These are phyloP conservation scores for Potorous gilbertii DNA, from an alignment of 2,797 vertebrate genomes.

Conservation along the genomic window DNA sequence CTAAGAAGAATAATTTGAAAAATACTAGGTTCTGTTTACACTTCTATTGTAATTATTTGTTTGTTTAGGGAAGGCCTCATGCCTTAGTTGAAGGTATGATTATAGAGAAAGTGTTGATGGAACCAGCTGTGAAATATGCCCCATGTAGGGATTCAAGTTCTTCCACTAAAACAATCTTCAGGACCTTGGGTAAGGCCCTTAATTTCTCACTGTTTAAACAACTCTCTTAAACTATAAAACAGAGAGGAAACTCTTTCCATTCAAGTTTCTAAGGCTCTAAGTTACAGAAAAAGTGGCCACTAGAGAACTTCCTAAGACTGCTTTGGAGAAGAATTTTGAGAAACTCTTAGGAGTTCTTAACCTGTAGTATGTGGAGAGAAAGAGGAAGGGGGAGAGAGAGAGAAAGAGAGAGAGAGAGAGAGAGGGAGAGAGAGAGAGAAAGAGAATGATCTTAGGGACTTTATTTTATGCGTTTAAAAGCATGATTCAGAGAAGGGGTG, in stretches of 20 bases:
- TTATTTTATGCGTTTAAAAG: too few species aligned
- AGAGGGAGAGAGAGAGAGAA: too few species aligned
- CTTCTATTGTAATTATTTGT: slow-evolving; percentile 25
- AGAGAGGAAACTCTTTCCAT: background rate
- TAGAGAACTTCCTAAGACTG: too few species aligned
- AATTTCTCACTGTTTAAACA: background rate
- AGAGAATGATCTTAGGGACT: too few species aligned
- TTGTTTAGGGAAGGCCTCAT: background rate
- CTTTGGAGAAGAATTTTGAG: background rate
- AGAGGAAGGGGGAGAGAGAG: too few species aligned
- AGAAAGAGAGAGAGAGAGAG: too few species aligned
- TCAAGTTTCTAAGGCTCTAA: background rate
- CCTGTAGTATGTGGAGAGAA: background rate
- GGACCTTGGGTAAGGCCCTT: background rate
- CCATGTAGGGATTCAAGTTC: background rate
- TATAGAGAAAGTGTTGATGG: background rate
- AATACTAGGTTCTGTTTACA: slow-evolving; percentile 4
- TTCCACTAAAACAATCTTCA: background rate
- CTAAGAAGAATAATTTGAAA: slow-evolving; percentile 6
- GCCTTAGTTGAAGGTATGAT: background rate
- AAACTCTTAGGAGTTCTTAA: background rate
- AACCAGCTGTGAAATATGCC: background rate
- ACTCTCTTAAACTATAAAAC: background rate
- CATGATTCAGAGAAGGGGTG: too few species aligned
- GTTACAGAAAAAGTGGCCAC: background rate